These are phyloP conservation scores for Athripsodes cinereus DNA, from an alignment of 2,888 invertebrate genomes.

Conservation along the genomic window DNA sequence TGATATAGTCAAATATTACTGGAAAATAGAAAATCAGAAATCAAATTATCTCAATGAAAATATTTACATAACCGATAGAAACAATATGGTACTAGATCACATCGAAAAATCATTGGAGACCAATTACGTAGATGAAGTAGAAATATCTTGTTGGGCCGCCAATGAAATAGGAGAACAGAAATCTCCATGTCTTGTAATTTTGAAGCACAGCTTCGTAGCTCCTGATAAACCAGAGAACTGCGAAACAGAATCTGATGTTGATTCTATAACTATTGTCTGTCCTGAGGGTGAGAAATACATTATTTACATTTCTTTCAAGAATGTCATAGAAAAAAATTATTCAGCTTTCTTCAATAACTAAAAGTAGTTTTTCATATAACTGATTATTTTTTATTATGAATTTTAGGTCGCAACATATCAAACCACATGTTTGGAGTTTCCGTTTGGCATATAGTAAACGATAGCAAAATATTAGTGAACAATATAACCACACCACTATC, in stretches of 20 bases:
- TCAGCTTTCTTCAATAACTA: too few species aligned
- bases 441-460: constrained; percentile 19
- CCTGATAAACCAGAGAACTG: constrained; percentile 24
- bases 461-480: constrained; percentile 16
- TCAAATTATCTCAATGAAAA: constrained; percentile 12
- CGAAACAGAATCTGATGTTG: constrained; percentile 12
- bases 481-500: constrained; percentile 25
- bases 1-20: constrained; percentile 17
- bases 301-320: too few species aligned
- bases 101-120: constrained; percentile 13
- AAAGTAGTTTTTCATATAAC: too few species aligned
- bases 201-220: constrained; percentile 14
- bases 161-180: constrained; percentile 23
- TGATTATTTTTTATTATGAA: too few species aligned
- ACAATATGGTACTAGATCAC: constrained; percentile 15
- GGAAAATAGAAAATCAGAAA: constrained; percentile 21
- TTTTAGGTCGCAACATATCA: not conserved
- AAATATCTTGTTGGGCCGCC: constrained; percentile 21
- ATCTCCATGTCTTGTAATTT: constrained; percentile 15
- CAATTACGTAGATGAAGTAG: constrained; percentile 17
- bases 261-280: constrained; percentile 20
- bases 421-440: constrained; percentile 13
- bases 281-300: constrained; percentile 15
- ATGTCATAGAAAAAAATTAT: too few species aligned
- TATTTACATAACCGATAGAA: constrained; percentile 17